These are phyloP conservation scores for Gobionotothen gibberifrons DNA, from an alignment of 2,797 vertebrate species.

Conservation along the genomic window DNA sequence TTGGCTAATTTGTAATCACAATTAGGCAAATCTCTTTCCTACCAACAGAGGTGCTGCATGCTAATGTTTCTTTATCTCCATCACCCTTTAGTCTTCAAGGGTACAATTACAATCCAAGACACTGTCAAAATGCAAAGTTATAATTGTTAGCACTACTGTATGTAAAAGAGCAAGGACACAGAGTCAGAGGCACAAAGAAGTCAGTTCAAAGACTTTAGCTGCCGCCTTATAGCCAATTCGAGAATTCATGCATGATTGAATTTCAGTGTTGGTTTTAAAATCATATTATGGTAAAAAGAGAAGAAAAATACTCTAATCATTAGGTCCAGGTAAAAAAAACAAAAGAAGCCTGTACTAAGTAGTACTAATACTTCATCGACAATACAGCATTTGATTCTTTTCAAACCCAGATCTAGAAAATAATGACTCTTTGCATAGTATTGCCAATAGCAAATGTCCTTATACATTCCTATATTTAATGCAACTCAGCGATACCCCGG, in stretches of 20 bases:
- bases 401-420: too few relatives aligned
- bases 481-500: too few relatives aligned
- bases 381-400: too few relatives aligned
- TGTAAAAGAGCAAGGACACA: slow-evolving; percentile 49
- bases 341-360: too few relatives aligned
- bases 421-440: too few relatives aligned
- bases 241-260: background rate
- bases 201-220: background rate
- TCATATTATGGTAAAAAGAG: background rate
- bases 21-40: slow-evolving; percentile 71
- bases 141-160: slow-evolving; percentile 40
- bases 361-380: too few relatives aligned
- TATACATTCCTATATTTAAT: too few relatives aligned
- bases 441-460: too few relatives aligned
- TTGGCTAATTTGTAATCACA: slow-evolving; percentile 79
- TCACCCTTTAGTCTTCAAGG: slow-evolving; percentile 64
- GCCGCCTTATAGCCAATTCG: too few relatives aligned
- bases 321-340: too few relatives aligned
- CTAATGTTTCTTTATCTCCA: slow-evolving; percentile 70
- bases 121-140: slow-evolving; percentile 42
- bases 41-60: slow-evolving; percentile 58
- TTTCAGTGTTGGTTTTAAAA: background rate
- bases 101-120: slow-evolving; percentile 40
- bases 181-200: slow-evolving; percentile 21
- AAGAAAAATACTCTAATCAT: background rate